A percentile compares a stretch with the other conserved stretches of the same genome.
phyloP scores from a whole-genome alignment of 1,140 invertebrate species.

The Andrena cerasifolii region DNA sequence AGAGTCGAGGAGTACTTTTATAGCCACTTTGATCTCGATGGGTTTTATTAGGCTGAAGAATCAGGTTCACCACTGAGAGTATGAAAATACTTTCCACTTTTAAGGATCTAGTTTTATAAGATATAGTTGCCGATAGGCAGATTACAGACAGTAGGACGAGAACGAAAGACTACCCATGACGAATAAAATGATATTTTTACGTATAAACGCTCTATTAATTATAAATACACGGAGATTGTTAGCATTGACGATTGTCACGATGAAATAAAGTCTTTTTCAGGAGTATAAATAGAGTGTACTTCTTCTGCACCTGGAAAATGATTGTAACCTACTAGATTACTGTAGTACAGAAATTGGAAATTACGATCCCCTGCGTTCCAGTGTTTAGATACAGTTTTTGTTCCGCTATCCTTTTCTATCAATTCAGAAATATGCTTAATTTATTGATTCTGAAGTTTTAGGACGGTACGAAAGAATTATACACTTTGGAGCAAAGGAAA shows the following conservation, averaged over 20 bases:
- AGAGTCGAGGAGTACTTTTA: neutral
- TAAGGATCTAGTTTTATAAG: neutral
- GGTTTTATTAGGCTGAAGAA: neutral
- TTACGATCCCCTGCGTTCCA: no score
- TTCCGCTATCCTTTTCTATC: no score
- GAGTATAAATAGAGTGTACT: neutral
- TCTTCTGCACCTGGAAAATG: neutral
- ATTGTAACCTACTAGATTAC: no score
- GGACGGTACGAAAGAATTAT: no score
- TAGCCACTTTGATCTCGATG: neutral
- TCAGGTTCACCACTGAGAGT: neutral
- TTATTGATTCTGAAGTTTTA: no score
- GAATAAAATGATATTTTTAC: slow-evolving; percentile 1
- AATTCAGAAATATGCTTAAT: no score
- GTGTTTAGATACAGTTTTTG: no score
- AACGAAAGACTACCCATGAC: slow-evolving; percentile 23
- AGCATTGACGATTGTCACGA: neutral
- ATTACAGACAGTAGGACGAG: neutral
- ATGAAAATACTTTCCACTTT: neutral
- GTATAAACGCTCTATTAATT: neutral
- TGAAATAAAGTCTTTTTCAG: neutral
- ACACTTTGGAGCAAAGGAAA: no score
- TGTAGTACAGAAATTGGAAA: no score
- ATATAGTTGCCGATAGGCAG: no score
- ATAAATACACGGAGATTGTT: neutral